Evolutionary conservation across 2,113 vertebrate species (phyloP), one percentile per base, ranked within the genome.

Genomic region (Leptosomus discolor): DNA sequence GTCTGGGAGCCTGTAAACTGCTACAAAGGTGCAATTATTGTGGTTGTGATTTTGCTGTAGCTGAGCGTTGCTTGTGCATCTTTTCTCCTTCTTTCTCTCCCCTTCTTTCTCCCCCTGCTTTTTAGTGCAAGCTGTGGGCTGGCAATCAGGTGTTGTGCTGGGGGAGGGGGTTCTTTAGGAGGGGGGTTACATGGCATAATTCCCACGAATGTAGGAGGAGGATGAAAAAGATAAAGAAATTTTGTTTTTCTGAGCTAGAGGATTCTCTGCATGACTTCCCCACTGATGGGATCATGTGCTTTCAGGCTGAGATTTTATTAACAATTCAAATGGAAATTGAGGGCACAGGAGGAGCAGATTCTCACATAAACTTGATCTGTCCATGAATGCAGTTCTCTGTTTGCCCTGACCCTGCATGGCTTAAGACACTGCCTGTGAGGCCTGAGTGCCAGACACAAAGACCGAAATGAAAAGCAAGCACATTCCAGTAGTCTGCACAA

Each of bases 261-360:
- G 98, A 97, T 97, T 98, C 98, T 98, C 98, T 97, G 98, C 98
- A 96, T 98, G 97, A 98, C 98, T 99, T 99, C 98, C 98, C 96
- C 94, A 98, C 98, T 98, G 98, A 98, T 98, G 98, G 97, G 98
- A 98, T 98, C 98, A 98, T 98, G 98, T 98, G 98, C 98, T 98
- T 98, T 99, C 98, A 98, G 98, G 96, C 98, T 97, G 98, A 97
- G 98, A 98, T 99, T 99, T 99, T 98, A 98, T 99, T 99, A 99
- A 99, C 99, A 99, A 99, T 99, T 99, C 99, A 99, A 99, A 99
- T 99, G 99, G 99, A 99, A 99, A 99, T 99, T 96, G 97, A 97
- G 99, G 98, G 98, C 99, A 99, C 98, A 95, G 96, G 97, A 98
- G 99, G 98, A 98, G 98, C 99, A 99, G 98, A 99, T 99, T 99